These are phyloP conservation scores for Sebastolobus altivelis DNA, from an alignment of 2,797 vertebrate genomes.

Conservation along the genomic window DNA sequence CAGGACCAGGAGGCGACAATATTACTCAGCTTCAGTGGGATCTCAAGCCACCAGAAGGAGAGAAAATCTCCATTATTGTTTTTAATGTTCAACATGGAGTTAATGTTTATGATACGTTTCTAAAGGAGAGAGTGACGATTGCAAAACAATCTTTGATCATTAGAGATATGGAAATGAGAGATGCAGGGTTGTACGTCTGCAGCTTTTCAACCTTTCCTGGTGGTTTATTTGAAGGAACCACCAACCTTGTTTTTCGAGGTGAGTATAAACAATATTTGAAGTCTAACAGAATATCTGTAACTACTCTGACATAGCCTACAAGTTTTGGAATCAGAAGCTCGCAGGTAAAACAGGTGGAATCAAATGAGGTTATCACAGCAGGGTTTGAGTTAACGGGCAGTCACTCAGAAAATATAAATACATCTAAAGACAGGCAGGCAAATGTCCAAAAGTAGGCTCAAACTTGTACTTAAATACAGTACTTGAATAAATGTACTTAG, in stretches of 20 bases:
- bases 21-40: constrained; percentile 45
- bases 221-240: constrained; percentile 36
- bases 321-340: no score
- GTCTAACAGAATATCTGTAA: no score
- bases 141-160: constrained; percentile 50
- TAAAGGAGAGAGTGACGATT: constrained; percentile 39
- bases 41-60: rapidly evolving
- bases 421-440: rapidly evolving
- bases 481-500: no score
- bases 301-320: no score
- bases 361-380: no score
- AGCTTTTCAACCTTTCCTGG: not conserved
- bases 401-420: no score
- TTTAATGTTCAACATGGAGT: rapidly evolving
- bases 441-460: rapidly evolving
- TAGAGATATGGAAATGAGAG: constrained; percentile 19
- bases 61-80: not conserved
- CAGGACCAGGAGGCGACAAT: rapidly evolving
- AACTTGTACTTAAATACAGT: no score
- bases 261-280: not conserved
- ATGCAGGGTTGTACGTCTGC: constrained; percentile 64
- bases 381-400: no score
- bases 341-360: no score
- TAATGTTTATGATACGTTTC: rapidly evolving
- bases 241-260: constrained; percentile 57